Percentiles rank a stretch among this genome's conserved stretches.
These are phyloP conservation scores for Propithecus deckenii DNA, from an alignment of 2,797 vertebrate genomes.

Conservation along the genomic window DNA sequence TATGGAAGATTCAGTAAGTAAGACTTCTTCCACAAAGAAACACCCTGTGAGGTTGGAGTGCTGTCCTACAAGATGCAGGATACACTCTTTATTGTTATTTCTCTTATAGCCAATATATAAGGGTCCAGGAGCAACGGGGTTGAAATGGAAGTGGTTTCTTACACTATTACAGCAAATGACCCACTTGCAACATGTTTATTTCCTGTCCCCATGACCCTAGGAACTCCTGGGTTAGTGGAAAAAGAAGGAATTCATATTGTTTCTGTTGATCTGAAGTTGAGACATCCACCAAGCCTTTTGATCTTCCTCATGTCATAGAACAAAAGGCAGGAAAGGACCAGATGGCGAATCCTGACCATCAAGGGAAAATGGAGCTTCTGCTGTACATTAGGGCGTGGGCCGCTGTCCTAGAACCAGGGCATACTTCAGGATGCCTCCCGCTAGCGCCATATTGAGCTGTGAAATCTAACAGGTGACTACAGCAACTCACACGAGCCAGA, in stretches of 20 bases:
- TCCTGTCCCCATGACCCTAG: not conserved
- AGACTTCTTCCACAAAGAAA: not conserved
- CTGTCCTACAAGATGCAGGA: not conserved
- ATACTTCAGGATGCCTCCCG: not conserved
- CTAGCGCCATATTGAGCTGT: no score
- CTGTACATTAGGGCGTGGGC: not conserved
- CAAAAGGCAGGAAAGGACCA: not conserved
- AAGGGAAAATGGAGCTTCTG: not conserved
- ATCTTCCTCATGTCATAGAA: not conserved
- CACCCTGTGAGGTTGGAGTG: not conserved
- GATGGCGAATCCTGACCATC: fast-evolving
- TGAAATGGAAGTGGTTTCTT: not conserved
- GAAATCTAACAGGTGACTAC: not conserved
- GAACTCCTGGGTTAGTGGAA: not conserved
- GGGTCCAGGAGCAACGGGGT: not conserved
- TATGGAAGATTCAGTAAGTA: not conserved
- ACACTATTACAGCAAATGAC: not conserved
- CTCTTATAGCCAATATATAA: not conserved
- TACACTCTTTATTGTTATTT: not conserved
- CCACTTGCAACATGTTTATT: not conserved
- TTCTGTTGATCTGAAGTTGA: not conserved
- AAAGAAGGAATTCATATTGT: not conserved
- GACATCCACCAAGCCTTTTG: not conserved
- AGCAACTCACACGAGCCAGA: not conserved
- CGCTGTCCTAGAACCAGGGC: not conserved